These are phyloP conservation scores for Drosophila neonasuta DNA, from an alignment of 2,888 invertebrate genomes.

Conservation along the genomic window DNA sequence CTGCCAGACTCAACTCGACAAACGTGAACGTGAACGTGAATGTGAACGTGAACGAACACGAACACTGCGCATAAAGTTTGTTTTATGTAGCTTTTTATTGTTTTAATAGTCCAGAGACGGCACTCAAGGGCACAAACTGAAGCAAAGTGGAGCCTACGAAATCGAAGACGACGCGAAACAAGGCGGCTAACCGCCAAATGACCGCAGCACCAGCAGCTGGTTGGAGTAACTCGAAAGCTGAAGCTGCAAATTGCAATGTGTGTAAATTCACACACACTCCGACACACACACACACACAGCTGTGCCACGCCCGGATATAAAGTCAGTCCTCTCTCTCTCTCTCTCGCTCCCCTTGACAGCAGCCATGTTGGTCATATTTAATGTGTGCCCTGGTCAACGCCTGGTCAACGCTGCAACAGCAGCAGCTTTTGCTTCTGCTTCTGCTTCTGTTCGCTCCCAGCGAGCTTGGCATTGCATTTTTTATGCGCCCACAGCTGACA, in stretches of 20 bases:
- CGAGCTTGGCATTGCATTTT: constrained; percentile 59
- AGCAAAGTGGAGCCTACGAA: constrained; percentile 39
- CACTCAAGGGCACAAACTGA: constrained; percentile 40
- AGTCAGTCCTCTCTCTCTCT: constrained; percentile 35
- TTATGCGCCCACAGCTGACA: constrained; percentile 75
- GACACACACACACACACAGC: constrained; percentile 36
- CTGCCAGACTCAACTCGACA: constrained; percentile 19
- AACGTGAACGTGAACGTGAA: too few relatives aligned
- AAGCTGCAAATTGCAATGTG: constrained; percentile 68
- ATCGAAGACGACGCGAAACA: constrained; percentile 67
- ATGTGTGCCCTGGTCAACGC: constrained; percentile 67
- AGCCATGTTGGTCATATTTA: constrained; percentile 73
- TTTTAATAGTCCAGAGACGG: constrained; percentile 60
- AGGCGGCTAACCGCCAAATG: constrained; percentile 73
- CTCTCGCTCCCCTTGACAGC: constrained; percentile 34
- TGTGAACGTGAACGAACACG: too few relatives aligned
- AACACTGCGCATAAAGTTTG: constrained; percentile 54
- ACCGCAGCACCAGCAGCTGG: constrained; percentile 57
- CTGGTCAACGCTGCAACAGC: constrained; percentile 47
- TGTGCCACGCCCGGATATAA: constrained; percentile 53
- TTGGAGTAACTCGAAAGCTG: constrained; percentile 19
- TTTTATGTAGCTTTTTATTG: constrained; percentile 66
- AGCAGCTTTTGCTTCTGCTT: background rate
- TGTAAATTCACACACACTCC: constrained; percentile 66
- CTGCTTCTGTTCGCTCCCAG: background rate